These are phyloP conservation scores for Azorinus chamasolen DNA, from an alignment of 2,888 invertebrate genomes.

Conservation along the genomic window DNA sequence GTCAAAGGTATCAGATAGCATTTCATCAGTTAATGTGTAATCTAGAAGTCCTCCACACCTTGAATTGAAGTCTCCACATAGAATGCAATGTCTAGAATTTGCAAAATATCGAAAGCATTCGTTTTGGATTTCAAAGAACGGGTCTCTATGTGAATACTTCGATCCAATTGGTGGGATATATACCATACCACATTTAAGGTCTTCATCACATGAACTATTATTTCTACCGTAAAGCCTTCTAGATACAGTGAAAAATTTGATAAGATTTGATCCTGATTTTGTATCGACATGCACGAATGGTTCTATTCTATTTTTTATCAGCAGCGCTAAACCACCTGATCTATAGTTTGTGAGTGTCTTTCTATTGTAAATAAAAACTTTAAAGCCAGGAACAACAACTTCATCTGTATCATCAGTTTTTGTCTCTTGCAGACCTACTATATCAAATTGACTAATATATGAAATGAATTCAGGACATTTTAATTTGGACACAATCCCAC, in stretches of 20 bases:
- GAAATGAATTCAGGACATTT: too few relatives aligned
- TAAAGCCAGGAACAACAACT: too few relatives aligned
- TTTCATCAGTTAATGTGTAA: neutral
- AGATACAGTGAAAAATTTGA: constrained; percentile 6
- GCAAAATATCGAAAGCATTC: neutral
- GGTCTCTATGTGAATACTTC: constrained; percentile 6
- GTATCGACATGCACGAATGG: neutral
- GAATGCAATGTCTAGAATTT: neutral
- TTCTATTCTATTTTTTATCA: neutral
- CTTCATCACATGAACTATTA: neutral
- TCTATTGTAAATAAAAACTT: neutral
- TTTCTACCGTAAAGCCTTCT: neutral
- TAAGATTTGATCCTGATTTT: neutral
- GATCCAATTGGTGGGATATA: constrained; percentile 23
- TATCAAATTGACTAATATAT: too few relatives aligned
- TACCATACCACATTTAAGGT: constrained; percentile 12
- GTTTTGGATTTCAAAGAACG: constrained; percentile 10
- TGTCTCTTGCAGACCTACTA: too few relatives aligned
- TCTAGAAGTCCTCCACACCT: constrained; percentile 1
- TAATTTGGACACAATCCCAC: too few relatives aligned
- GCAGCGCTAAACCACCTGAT: constrained; percentile 16
- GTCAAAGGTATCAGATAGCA: too few relatives aligned
- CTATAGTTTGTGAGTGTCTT: neutral
- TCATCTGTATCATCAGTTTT: too few relatives aligned
- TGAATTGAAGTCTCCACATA: constrained; percentile 21